phyloP scores from a whole-genome alignment of 2,113 vertebrate species.

The Zapus hudsonius region DNA sequence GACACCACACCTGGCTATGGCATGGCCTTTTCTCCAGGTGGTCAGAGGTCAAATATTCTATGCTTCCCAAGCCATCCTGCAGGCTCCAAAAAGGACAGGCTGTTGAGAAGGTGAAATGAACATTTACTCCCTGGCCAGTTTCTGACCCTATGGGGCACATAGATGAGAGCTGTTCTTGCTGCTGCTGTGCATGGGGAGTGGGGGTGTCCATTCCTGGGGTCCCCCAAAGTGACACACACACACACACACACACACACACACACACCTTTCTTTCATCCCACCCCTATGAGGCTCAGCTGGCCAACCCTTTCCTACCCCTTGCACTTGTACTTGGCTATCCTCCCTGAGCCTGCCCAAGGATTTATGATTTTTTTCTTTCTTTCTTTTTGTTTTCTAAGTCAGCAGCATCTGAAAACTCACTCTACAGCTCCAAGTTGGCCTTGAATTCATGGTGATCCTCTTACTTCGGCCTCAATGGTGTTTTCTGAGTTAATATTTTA shows the following conservation, averaged over 20 bases:
- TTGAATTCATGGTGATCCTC: too few relatives aligned
- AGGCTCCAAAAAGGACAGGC: neutral
- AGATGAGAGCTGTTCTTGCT: neutral
- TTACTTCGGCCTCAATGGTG: too few relatives aligned
- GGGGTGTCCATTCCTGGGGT: neutral
- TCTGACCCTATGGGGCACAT: neutral
- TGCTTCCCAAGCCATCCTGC: too few relatives aligned
- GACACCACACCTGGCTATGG: too few relatives aligned
- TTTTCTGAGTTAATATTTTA: neutral
- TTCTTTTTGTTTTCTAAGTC: neutral
- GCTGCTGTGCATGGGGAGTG: neutral
- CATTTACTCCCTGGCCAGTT: neutral
- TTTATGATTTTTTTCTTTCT: neutral
- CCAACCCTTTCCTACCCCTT: fast-evolving
- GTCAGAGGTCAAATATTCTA: neutral
- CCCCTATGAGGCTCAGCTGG: fast-evolving
- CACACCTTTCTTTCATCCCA: neutral
- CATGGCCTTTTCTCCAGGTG: too few relatives aligned
- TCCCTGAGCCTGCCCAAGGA: too few relatives aligned
- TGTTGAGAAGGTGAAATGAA: neutral
- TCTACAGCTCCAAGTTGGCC: too few relatives aligned
- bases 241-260: too few relatives aligned
- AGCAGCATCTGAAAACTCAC: too few relatives aligned
- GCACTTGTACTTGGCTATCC: neutral
- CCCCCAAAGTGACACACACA: too few relatives aligned